Base-by-base conservation (phyloP, 1,140 invertebrate species). In the Trichonephila clavipes region DNA sequence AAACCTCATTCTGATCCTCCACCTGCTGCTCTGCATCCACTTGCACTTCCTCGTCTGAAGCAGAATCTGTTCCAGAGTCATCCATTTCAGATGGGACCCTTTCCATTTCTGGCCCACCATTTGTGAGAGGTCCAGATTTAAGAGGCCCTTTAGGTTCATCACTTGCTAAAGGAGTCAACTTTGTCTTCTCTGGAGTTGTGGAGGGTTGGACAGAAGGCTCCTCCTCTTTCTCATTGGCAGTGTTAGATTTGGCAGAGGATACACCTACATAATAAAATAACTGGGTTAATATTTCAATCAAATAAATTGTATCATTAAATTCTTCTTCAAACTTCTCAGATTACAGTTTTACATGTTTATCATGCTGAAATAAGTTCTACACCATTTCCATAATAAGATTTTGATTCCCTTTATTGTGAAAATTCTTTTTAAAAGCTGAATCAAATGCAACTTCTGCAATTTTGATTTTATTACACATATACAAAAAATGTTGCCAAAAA, bases 11-110 rank as follows among this genome's bases (percentile, higher is more conserved):
- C 69, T 90, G 87, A 85, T 94, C 93, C 61, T 77, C 88, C 2
- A 86, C 77, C 16, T 58, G 44, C 34, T 40, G 34, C 58, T 94
- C 93, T n/a, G 92, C 66, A 40, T 93, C 92, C 59, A 58, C 77
- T 44, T 83, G 87, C 58, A 90, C 93, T 24, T 94, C 93, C 69
- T 94, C 93, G 24, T 88, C 92, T 6, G 92, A 94, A 2, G 28
- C 93, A 62, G 87, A 82, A 66, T 94, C 93, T 4, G 93, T 83
- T 19, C 89, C 83, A 61, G 93, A 90, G 2, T 94, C 93, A 59
- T 94, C 92, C 92, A 93, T 93, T 19, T 93, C 92, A 18, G 92
- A 93, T 34, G 92, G 92, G 8, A 93, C 86, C 58, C 85, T 93
- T 19, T 93, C 92, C 58, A 88, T 34, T 61, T 93, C 92, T 10